These are phyloP conservation scores for Tenthredo scrophulariae DNA, from an alignment of 2,888 invertebrate genomes.

Conservation along the genomic window DNA sequence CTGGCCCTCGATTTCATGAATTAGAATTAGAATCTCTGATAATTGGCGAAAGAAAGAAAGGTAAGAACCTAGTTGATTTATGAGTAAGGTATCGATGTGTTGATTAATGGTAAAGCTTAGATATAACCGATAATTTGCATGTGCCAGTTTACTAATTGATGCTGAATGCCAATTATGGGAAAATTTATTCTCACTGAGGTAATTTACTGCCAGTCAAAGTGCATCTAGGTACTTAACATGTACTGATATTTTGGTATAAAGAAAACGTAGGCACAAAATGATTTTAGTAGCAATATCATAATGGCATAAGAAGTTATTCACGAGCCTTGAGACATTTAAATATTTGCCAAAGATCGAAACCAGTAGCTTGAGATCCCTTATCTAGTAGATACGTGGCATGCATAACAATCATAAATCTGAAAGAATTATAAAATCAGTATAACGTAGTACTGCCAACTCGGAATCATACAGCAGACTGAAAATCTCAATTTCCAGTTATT, in stretches of 20 bases:
- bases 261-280: constrained; percentile 8
- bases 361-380: constrained; percentile 42
- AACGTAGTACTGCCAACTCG: constrained; percentile 24
- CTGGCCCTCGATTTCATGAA: background rate
- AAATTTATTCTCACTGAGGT: background rate
- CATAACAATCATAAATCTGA: constrained; percentile 45
- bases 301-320: constrained; percentile 17
- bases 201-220: background rate
- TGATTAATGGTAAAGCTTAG: background rate
- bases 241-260: background rate
- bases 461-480: constrained; percentile 3
- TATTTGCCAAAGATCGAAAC: constrained; percentile 53
- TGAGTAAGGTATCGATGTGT: background rate
- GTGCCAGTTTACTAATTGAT: background rate
- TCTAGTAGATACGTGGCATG: constrained; percentile 29
- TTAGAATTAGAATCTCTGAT: background rate
- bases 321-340: constrained; percentile 46
- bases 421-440: constrained; percentile 49
- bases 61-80: background rate
- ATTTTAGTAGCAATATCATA: constrained; percentile 16
- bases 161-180: background rate
- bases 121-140: background rate
- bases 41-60: background rate
- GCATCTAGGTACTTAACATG: background rate
- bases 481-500: background rate